A percentile compares a stretch with the other conserved stretches of the same genome.
These are phyloP conservation scores for Notocelia uddmanniana DNA, from an alignment of 2,888 invertebrate genomes.

Conservation along the genomic window DNA sequence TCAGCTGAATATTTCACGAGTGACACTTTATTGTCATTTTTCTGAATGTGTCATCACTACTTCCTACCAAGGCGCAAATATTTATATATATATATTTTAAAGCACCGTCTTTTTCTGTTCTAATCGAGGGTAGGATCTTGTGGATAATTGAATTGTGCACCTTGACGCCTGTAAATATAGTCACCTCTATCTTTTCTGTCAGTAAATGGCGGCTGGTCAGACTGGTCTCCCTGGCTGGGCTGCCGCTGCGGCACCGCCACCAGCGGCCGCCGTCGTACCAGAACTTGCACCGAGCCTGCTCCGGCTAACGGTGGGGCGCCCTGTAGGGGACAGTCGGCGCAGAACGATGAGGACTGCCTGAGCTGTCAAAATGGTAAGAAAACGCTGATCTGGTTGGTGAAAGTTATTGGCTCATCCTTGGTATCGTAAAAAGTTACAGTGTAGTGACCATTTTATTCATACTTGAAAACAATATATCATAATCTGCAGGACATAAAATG, in stretches of 20 bases:
- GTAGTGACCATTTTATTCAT: too few species aligned
- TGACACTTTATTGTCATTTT: too few species aligned
- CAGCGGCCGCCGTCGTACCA: conserved; percentile 91
- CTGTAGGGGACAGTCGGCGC: conserved; percentile 92
- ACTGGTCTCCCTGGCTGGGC: conserved; percentile 95
- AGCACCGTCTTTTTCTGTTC: too few species aligned
- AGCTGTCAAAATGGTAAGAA: conserved; percentile 85
- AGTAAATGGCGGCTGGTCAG: conserved; percentile 98
- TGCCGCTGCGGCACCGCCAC: conserved; percentile 91
- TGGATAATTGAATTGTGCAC: neutral
- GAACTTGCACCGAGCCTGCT: conserved; percentile 94
- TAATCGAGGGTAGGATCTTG: neutral
- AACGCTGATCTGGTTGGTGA: too few species aligned
- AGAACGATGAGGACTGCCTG: conserved; percentile 93
- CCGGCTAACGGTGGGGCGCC: conserved; percentile 96
- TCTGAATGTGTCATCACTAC: too few species aligned
- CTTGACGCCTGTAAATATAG: neutral
- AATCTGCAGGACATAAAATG: too few species aligned
- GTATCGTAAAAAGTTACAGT: too few species aligned
- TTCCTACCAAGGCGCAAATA: too few species aligned
- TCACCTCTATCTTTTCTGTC: conserved; percentile 47
- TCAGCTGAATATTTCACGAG: too few species aligned
- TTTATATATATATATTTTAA: too few species aligned
- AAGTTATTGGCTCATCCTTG: too few species aligned
- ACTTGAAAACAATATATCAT: too few species aligned